A percentile compares a stretch with the other conserved stretches of the same genome.
Conservation (phyloP, 2,888 invertebrate species). For the Orchesella flavescens region DNA sequence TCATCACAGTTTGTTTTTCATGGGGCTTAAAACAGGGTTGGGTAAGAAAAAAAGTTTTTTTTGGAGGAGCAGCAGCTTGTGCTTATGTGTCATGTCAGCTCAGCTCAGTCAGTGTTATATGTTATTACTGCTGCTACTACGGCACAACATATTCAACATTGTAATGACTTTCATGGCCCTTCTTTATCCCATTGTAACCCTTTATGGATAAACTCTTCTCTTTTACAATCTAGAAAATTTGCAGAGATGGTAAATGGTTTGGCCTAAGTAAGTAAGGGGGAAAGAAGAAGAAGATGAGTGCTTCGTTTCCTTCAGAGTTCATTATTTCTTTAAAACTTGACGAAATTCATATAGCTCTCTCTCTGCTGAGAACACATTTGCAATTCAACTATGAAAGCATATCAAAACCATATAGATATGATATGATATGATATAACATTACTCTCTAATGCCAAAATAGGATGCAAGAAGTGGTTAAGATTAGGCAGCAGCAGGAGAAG, state of each 20-base stretch:
- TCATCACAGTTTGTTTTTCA: constrained; percentile 34
- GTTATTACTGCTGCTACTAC: constrained; percentile 24
- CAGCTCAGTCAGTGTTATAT: neutral
- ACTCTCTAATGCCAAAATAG: too few relatives aligned
- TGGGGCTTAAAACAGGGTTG: constrained; percentile 14
- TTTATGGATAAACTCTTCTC: constrained; percentile 38
- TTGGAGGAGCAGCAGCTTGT: constrained; percentile 42
- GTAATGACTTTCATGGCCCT: constrained; percentile 46
- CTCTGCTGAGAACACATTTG: constrained; percentile 39
- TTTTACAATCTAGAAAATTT: constrained; percentile 45
- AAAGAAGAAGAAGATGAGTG: constrained; percentile 31
- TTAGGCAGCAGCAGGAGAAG: neutral
- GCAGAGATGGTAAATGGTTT: constrained; percentile 51
- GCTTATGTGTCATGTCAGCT: constrained; percentile 16
- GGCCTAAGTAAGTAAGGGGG: constrained; percentile 1
- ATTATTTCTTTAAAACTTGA: constrained; percentile 53
- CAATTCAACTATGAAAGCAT: constrained; percentile 28
- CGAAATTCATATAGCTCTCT: constrained; percentile 33
- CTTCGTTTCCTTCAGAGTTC: constrained; percentile 46
- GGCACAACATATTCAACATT: neutral
- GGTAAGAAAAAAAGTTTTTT: constrained; percentile 47
- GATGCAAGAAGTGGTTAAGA: neutral
- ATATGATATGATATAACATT: neutral
- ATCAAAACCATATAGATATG: neutral
- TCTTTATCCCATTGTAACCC: constrained; percentile 47